Evolutionary conservation across 2,888 invertebrate species (phyloP), one percentile per base, ranked within the genome.

Genomic region (Heliconius charithonia): DNA sequence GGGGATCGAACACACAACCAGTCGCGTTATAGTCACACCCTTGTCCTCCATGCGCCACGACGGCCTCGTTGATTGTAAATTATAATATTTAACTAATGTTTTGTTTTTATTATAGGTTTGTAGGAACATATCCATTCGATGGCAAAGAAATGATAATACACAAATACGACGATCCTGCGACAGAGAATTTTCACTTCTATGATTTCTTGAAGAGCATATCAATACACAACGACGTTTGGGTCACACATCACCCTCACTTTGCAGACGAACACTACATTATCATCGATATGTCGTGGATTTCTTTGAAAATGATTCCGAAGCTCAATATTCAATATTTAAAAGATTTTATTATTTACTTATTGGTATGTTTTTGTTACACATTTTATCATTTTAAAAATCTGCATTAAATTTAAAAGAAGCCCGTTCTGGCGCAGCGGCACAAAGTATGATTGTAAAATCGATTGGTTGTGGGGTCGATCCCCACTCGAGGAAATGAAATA

Each of bases 251-350:
- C 27, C 82, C 83, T 4, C 82, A 84, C 29, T 83, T 90, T 4
- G 89, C 93, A 0, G 87, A 91, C 29, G 90, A 89, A 1, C 93
- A 94, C 65, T 86, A 91, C 25, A 81, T 93, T 0, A 83, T 95
- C 0, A 12, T 93, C 6, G 94, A 94, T 65, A 86, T 94, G 62
- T 89, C 91, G 51, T 85, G 88, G 65, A 88, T 87, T 77, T 85
- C 89, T 0, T 81, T 94, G 3, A 89, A 85, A 76, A 85, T 94
- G n/a, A 77, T 93, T 0, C 85, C 94, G 0, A 93, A 89, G 86
- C 67, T 86, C 56, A 94, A 94, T 77, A 81, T 94, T 22, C 89
- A 93, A 84, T 91, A 85, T 82, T 89, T 92, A n/a, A 92, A 91
- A 79, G 92, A 92, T 82, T 92, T 91, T 67, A 25, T 92, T 3